Conservation (phyloP, 2,113 vertebrate genomes). For the Kobus ellipsiprymnus region DNA sequence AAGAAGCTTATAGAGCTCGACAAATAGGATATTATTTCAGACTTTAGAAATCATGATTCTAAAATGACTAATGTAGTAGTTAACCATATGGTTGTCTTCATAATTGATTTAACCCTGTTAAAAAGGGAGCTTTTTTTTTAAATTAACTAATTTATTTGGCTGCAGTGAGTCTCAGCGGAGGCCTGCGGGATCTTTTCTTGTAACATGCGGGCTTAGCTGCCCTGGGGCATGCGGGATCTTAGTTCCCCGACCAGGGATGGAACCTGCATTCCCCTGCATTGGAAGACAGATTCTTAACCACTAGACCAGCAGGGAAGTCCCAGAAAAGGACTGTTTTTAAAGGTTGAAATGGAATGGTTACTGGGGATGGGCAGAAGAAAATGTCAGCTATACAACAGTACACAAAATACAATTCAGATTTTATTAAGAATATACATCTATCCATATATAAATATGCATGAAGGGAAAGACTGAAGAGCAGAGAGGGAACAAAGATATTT, state of each 20-base stretch:
- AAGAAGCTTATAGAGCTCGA: background rate
- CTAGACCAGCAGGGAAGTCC: background rate
- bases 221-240: background rate
- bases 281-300: background rate
- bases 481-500: background rate
- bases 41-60: conserved; percentile 7
- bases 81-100: background rate
- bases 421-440: background rate
- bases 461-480: background rate
- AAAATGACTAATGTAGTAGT: background rate
- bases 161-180: background rate
- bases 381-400: background rate
- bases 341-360: background rate
- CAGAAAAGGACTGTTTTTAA: background rate
- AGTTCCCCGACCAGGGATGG: background rate
- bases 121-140: background rate
- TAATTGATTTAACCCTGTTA: background rate
- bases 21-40: background rate
- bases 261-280: background rate
- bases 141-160: background rate
- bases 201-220: background rate
- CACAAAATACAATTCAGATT: background rate
- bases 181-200: background rate
- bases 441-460: background rate
- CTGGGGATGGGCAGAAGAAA: background rate